A percentile compares a stretch with the other conserved stretches of the same genome.
These are phyloP conservation scores for Platysteira castanea DNA, from an alignment of 2,113 vertebrate species.

Conservation along the genomic window DNA sequence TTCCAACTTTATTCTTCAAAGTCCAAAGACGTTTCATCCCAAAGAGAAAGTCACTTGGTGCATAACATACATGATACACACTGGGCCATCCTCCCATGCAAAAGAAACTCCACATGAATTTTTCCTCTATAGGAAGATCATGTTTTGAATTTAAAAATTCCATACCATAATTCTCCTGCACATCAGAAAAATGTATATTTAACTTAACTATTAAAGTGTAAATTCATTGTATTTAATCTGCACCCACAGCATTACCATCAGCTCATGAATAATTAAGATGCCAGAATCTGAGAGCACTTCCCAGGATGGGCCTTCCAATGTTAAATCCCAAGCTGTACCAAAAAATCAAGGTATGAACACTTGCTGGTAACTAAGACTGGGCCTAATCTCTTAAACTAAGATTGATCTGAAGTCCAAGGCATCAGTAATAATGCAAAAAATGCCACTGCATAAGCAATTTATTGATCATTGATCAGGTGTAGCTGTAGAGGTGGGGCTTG, in stretches of 20 bases:
- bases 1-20: background rate
- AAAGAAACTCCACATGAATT: background rate
- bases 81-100: background rate
- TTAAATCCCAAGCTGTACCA: background rate
- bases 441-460: background rate
- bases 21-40: background rate
- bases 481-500: background rate
- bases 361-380: background rate
- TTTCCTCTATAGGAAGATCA: background rate
- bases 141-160: background rate
- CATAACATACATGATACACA: accelerated
- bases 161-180: background rate
- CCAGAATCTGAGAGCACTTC: background rate
- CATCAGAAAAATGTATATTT: background rate
- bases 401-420: background rate
- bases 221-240: background rate
- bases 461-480: background rate
- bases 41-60: background rate
- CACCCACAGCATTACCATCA: background rate
- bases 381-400: background rate
- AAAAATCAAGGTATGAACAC: background rate
- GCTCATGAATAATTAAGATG: background rate
- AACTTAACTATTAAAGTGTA: background rate
- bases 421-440: background rate
- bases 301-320: background rate